Evolutionary conservation across 1,140 invertebrate species (phyloP).

Genomic region (Cotesia chilonis): DNA sequence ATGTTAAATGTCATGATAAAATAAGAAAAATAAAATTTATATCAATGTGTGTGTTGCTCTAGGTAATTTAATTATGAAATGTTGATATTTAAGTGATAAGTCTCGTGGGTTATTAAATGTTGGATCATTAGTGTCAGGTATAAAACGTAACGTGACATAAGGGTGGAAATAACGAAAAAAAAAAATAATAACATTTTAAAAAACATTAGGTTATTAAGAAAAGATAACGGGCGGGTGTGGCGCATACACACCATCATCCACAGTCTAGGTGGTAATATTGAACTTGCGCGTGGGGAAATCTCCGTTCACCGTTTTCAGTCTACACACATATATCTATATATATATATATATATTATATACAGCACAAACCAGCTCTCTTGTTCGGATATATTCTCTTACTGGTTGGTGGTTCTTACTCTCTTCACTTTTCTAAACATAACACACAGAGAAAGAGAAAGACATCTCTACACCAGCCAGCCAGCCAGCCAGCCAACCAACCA

Average conservation of each 20-base stretch:
- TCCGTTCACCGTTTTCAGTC: background rate
- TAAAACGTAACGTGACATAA: background rate
- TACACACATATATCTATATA: background rate
- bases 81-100: too few relatives aligned
- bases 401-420: too few relatives aligned
- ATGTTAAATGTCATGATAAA: background rate
- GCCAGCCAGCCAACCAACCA: background rate
- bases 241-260: background rate
- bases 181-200: constrained; percentile 45
- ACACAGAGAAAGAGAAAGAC: too few relatives aligned
- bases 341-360: background rate
- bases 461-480: background rate
- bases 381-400: background rate
- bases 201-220: constrained; percentile 50
- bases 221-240: constrained; percentile 45
- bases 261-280: constrained; percentile 37
- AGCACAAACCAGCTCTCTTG: background rate
- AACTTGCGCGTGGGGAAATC: constrained; percentile 33
- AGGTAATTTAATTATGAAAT: too few relatives aligned
- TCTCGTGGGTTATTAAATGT: too few relatives aligned
- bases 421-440: too few relatives aligned
- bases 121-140: background rate
- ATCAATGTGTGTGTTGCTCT: too few relatives aligned
- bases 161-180: constrained; percentile 33
- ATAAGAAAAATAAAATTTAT: too few relatives aligned